Base-by-base conservation (phyloP, 2,888 invertebrate genomes). In the Poecilus cupreus region DNA sequence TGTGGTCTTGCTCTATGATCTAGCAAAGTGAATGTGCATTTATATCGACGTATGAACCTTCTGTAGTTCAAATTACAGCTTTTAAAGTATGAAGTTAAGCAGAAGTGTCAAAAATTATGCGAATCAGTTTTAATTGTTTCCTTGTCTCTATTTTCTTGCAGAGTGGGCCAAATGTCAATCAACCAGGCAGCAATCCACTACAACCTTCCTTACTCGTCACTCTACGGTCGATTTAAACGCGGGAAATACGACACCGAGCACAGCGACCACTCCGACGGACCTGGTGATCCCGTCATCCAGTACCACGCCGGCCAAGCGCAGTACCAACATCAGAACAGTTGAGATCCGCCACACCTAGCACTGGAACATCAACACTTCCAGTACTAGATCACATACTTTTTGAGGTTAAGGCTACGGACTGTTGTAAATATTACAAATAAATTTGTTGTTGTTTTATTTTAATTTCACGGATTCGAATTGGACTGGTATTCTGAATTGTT, bases 181-280 rank as follows among this genome's bases (percentile, higher is more conserved):
- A 97, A 97, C 89, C 97, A 97, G 89, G 97, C 97, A 74, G 96
- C 96, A 76, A 97, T 97, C 85, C 96, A 97, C 88, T 97, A 94
- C 89, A 97, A 97, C 89, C 90, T 97, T 87, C 97, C 97, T 46
- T 97, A 97, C 88, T 96, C 96, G 11, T 97, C 97, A 3, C 90
- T 97, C 26, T 97, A 97, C 87, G 96, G 96, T 0, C 92, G 97
- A 81, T 96, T 96, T 88, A 97, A 97, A 88, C 92, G 96, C 74
- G 96, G 95, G 87, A 96, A 96, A 88, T 96, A 95, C 87, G 95
- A 95, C 83, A 88, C 91, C 20, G 92, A 91, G 82, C 86, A 86
- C 77, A 86, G 88, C 60, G 89, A 89, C 78, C 88, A 88, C 80
- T 86, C 88, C 24, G 88, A 88, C 84, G 87, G 88, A 78, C 88